Evolutionary conservation across 1,140 invertebrate species (phyloP).

Genomic region (Halesus radiatus): DNA sequence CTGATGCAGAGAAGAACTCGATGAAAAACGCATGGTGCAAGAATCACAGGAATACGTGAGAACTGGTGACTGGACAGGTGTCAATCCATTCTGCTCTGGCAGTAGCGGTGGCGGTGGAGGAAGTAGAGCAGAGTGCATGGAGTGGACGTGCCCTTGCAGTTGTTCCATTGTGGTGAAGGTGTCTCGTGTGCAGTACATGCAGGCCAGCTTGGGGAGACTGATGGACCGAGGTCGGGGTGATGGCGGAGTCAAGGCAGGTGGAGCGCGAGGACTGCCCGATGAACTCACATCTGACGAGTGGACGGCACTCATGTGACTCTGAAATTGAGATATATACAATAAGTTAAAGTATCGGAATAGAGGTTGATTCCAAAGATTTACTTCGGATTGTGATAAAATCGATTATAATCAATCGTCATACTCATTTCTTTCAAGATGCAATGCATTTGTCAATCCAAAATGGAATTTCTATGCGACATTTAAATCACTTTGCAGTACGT

Average conservation of each 20-base stretch:
- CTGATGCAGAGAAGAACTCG: constrained; percentile 62
- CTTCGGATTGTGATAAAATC: too few species aligned
- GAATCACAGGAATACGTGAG: constrained; percentile 69
- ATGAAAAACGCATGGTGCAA: constrained; percentile 74
- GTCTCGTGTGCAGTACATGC: constrained; percentile 86
- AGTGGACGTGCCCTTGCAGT: constrained; percentile 87
- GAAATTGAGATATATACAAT: constrained; percentile 53
- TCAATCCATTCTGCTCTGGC: constrained; percentile 45
- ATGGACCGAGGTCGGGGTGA: constrained; percentile 59
- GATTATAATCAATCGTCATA: too few species aligned
- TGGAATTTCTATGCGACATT: too few species aligned
- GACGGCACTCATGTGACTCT: constrained; percentile 69
- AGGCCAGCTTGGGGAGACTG: constrained; percentile 73
- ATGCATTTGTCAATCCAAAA: too few species aligned
- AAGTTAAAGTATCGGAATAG: too few species aligned
- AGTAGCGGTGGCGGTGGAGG: constrained; percentile 62
- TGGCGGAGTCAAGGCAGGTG: constrained; percentile 62
- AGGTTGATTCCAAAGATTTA: too few species aligned
- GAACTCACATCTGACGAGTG: constrained; percentile 65
- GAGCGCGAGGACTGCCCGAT: constrained; percentile 61
- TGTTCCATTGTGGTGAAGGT: constrained; percentile 87
- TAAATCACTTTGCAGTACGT: too few species aligned
- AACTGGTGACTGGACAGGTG: constrained; percentile 40
- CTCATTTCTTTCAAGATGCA: too few species aligned
- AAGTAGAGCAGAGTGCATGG: constrained; percentile 75